Evolutionary conservation across 2,888 invertebrate species (phyloP), one percentile per base, ranked within the genome.

Genomic region (Muschampia plurimacula): DNA sequence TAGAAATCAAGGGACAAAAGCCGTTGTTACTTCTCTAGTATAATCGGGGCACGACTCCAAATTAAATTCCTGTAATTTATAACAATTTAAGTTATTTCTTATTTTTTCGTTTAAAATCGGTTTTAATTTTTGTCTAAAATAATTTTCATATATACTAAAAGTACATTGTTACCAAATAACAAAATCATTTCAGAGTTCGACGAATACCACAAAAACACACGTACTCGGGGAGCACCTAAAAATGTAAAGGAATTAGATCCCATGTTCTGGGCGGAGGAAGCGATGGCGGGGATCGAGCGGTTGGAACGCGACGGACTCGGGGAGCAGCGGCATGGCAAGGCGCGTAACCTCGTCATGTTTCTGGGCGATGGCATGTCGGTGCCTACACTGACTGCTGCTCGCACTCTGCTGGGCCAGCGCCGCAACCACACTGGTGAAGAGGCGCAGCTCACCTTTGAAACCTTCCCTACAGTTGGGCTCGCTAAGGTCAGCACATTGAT

Each of bases 331-430:
- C 49, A 7, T 62, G 60, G 70, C 15, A 3, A 5, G 6, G 90
- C 88, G 57, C 83, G 85, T 65, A 97, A 97, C 86, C 89, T 96
- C 10, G 96, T 97, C 65, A 89, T 97, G 85, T 97, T 97, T 85
- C 85, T 97, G 74, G 97, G 97, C 8, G 97, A 97, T 85, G 97
- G 97, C 59, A 96, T 97, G 97, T 96, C 96, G 22, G 88, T 97
- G 68, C 93, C 96, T 3, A 97, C 97, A 5, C 87, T 96, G 67
- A 95, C 96, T 6, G 96, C 96, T 1, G 95, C 96, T 39, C 93
- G 97, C 78, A 95, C 96, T 55, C 95, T 95, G 78, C 93, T 95
- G 67, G 96, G 96, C 0, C 97, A 97, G 85, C 87, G 94, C 13
- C 84, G 86, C 3, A 90, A 90, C 0, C 80, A 80, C 46, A 79